Percentiles rank a stretch among this genome's conserved stretches.
These are phyloP conservation scores for Physocephala rufipes DNA, from an alignment of 2,888 invertebrate genomes.

Conservation along the genomic window DNA sequence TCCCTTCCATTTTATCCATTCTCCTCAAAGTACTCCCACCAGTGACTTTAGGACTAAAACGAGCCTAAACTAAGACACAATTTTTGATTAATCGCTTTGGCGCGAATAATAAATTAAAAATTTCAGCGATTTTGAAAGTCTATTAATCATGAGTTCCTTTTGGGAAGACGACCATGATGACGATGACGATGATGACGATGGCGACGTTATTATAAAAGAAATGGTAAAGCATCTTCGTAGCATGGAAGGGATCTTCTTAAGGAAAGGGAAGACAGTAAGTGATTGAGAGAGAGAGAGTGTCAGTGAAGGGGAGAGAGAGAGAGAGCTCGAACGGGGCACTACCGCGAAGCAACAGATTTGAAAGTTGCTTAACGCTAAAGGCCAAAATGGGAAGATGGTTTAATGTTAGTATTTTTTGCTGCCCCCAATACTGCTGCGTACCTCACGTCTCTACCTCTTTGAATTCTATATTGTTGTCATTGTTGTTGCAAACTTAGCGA, in stretches of 20 bases:
- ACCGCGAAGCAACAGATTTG: neutral
- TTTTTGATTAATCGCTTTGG: constrained; percentile 62
- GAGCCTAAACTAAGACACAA: constrained; percentile 29
- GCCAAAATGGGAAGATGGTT: constrained; percentile 6
- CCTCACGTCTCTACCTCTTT: no score
- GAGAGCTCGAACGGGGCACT: constrained; percentile 1
- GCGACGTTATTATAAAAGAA: no score
- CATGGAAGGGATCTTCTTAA: neutral
- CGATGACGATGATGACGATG: constrained; percentile 7
- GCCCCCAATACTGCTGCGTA: no score
- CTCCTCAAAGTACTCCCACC: neutral
- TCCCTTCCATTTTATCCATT: neutral
- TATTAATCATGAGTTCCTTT: constrained; percentile 62
- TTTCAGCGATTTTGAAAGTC: constrained; percentile 66
- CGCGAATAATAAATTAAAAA: constrained; percentile 66
- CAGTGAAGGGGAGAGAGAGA: constrained; percentile 4
- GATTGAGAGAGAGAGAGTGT: constrained; percentile 11
- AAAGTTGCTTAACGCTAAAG: neutral
- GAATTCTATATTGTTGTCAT: constrained; percentile 17
- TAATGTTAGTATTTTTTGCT: no score
- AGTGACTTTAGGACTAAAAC: constrained; percentile 16
- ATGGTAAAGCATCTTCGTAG: no score
- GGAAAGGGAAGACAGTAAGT: neutral
- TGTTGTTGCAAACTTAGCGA: constrained; percentile 11
- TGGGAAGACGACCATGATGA: neutral